Percentiles rank a stretch among this genome's conserved stretches.
phyloP scores from a whole-genome alignment of 2,113 vertebrate species.

The Pelusios castaneus region DNA sequence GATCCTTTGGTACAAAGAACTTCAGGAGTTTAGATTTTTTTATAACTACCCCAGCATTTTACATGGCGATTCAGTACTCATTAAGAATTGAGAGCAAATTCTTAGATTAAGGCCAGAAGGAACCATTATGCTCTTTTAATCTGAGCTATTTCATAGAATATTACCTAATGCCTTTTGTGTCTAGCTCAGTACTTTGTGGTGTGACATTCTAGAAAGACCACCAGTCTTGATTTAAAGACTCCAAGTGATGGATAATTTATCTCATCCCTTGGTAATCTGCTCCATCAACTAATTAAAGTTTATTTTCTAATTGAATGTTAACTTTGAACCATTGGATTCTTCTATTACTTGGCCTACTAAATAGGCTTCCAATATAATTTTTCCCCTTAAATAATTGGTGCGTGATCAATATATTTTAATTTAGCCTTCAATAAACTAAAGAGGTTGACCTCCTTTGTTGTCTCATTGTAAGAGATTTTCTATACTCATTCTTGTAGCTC shows the following conservation, averaged over 20 bases:
- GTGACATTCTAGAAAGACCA: neutral
- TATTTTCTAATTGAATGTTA: neutral
- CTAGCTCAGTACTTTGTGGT: neutral
- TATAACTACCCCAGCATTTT: neutral
- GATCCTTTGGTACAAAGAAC: neutral
- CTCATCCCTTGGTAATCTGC: neutral
- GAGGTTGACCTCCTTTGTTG: neutral
- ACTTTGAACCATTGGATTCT: neutral
- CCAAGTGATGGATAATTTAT: neutral
- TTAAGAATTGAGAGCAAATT: neutral
- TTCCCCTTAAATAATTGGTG: neutral
- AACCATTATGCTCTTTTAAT: neutral
- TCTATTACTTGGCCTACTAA: neutral
- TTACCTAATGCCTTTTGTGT: neutral
- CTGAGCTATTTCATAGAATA: neutral
- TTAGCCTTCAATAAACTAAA: neutral
- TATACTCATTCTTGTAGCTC: neutral
- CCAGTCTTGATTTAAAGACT: conserved; percentile 19
- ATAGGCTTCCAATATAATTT: neutral
- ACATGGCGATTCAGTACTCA: neutral
- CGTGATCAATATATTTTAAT: neutral
- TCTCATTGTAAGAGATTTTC: conserved; percentile 13
- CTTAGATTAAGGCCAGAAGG: neutral
- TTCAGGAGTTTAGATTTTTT: neutral
- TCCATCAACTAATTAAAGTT: neutral